phyloP scores from a whole-genome alignment of 2,113 vertebrate genomes.

The Propithecus coquereli region DNA sequence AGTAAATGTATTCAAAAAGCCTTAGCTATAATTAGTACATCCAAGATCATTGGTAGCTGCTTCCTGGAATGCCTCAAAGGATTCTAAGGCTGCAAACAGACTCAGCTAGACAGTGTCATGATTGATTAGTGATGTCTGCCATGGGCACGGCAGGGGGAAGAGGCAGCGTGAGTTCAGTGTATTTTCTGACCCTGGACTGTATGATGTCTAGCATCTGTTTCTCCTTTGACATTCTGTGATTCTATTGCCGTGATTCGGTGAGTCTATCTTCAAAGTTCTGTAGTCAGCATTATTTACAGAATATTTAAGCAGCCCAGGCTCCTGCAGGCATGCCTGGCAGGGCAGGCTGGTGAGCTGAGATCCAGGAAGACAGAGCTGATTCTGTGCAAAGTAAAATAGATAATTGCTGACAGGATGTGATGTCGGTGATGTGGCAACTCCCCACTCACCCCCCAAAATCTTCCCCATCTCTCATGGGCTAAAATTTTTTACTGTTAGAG shows the following conservation, averaged over 20 bases:
- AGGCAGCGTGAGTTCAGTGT: not conserved
- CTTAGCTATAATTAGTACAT: not conserved
- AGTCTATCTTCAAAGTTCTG: conserved; percentile 45
- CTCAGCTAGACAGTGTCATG: conserved; percentile 45
- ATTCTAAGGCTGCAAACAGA: not conserved
- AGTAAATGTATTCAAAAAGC: not conserved
- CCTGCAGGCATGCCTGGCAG: conserved; percentile 36
- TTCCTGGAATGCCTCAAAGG: not conserved
- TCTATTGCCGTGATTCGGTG: conserved; percentile 34
- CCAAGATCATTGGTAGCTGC: not conserved
- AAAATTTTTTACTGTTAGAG: not conserved
- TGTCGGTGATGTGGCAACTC: not conserved
- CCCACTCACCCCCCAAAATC: too few relatives aligned
- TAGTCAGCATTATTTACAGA: conserved; percentile 72
- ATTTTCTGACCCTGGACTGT: conserved; percentile 57
- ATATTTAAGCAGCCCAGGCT: conserved; percentile 57
- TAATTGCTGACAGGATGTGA: not conserved
- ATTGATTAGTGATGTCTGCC: conserved; percentile 75
- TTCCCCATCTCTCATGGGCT: not conserved
- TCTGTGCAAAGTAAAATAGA: not conserved
- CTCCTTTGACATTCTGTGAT: conserved; percentile 49
- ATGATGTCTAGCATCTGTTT: conserved; percentile 59
- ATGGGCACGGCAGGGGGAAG: conserved; percentile 39
- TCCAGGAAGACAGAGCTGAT: not conserved
- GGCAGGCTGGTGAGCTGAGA: not conserved